These are phyloP conservation scores for Muschampia plurimacula DNA, from an alignment of 2,888 invertebrate species.

Conservation along the genomic window DNA sequence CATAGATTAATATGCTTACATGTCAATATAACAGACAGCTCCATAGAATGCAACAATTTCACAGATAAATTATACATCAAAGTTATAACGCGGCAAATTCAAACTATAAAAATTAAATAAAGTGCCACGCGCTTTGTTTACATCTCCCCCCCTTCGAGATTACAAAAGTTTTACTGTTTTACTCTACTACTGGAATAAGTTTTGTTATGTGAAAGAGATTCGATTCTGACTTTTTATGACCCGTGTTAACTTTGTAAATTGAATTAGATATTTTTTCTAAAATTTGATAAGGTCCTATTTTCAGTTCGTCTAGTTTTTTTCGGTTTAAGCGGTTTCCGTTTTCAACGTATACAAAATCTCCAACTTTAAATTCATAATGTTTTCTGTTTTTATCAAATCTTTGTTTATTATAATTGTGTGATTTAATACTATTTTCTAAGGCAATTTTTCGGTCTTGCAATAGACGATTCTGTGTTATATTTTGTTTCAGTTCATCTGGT, in stretches of 20 bases:
- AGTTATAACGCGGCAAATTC: too few relatives aligned
- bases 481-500: neutral
- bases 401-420: conserved; percentile 1
- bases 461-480: neutral
- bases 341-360: neutral
- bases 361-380: neutral
- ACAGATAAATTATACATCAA: too few relatives aligned
- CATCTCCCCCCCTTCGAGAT: neutral
- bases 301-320: neutral
- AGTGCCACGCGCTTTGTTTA: neutral
- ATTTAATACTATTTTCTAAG: neutral
- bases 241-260: neutral
- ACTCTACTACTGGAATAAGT: neutral
- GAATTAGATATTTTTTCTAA: neutral
- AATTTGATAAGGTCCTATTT: neutral
- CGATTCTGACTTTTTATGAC: conserved; percentile 1
- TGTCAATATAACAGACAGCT: too few relatives aligned
- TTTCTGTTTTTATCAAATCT: conserved; percentile 1
- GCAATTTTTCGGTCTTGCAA: neutral
- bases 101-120: too few relatives aligned
- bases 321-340: neutral
- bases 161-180: too few relatives aligned
- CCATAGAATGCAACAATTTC: too few relatives aligned
- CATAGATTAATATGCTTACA: too few relatives aligned
- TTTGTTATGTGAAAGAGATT: neutral